Evolutionary conservation across 2,888 invertebrate species (phyloP).

Genomic region (Crepidodera aurea): DNA sequence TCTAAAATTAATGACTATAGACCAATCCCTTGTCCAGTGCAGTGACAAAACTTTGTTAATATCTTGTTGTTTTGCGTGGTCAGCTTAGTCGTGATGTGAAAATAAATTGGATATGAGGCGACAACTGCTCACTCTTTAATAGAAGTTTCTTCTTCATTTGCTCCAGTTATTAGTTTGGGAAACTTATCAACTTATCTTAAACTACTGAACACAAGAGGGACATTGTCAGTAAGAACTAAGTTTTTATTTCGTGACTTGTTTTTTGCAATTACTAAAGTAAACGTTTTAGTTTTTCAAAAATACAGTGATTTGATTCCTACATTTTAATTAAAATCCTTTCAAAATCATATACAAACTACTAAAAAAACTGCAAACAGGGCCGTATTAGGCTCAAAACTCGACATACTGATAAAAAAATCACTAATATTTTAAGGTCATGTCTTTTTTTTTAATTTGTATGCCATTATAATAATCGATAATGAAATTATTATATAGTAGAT

Average conservation of each 20-base stretch:
- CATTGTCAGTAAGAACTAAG: not conserved
- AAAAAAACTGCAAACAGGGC: too few species aligned
- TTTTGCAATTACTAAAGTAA: not conserved
- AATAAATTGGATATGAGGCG: conserved; percentile 45
- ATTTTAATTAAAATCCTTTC: too few species aligned
- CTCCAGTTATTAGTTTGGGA: conserved; percentile 37
- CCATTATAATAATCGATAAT: too few species aligned
- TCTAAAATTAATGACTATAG: conserved; percentile 47
- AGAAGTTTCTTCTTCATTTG: conserved; percentile 39
- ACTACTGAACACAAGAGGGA: conserved; percentile 20
- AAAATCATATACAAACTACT: too few species aligned
- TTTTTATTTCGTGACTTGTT: not conserved
- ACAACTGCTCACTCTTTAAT: conserved; percentile 38
- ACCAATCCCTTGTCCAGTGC: conserved; percentile 39
- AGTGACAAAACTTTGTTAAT: conserved; percentile 54
- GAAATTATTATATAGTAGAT: not conserved
- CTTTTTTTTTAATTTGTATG: too few species aligned
- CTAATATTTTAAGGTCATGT: too few species aligned
- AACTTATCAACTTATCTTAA: conserved; percentile 35
- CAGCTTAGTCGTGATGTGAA: conserved; percentile 51
- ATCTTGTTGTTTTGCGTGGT: conserved; percentile 53
- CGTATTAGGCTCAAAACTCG: too few species aligned
- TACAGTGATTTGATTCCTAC: too few species aligned
- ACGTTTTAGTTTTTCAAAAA: too few species aligned
- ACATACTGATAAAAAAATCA: too few species aligned